Evolutionary conservation across 2,888 invertebrate genomes (phyloP).

Genomic region (Biston betularia): DNA sequence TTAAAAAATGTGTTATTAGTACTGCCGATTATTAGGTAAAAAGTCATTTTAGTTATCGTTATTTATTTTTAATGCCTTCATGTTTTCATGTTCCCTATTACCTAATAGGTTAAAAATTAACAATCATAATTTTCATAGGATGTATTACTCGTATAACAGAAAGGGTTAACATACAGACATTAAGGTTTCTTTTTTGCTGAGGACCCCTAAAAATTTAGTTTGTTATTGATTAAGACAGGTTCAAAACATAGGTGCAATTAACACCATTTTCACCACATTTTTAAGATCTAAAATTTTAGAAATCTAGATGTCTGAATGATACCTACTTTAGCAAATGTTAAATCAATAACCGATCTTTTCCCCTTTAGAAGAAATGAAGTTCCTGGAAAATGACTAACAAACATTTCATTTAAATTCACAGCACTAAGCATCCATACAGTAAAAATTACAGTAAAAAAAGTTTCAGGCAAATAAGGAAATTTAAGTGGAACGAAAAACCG

Average conservation of each 20-base stretch:
- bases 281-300: not conserved
- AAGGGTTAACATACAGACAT: no score
- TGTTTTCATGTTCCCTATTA: no score
- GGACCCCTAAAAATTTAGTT: no score
- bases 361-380: slow-evolving; percentile 2
- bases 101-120: no score
- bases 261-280: not conserved
- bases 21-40: no score
- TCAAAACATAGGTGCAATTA: not conserved
- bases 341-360: not conserved
- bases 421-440: slow-evolving; percentile 8
- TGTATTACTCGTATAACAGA: no score
- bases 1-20: no score
- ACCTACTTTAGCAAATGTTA: not conserved
- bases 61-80: no score
- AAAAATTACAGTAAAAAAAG: slow-evolving; percentile 7
- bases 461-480: slow-evolving; percentile 27
- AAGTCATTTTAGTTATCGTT: no score
- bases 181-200: no score
- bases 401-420: slow-evolving; percentile 4
- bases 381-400: slow-evolving; percentile 1
- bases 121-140: no score
- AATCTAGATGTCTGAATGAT: not conserved
- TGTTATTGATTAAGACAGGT: not conserved
- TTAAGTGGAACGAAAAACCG: slow-evolving; percentile 3